Evolutionary conservation across 2,888 invertebrate species (phyloP), one percentile per base, ranked within the genome.

Genomic region (Drosophila rubida): DNA sequence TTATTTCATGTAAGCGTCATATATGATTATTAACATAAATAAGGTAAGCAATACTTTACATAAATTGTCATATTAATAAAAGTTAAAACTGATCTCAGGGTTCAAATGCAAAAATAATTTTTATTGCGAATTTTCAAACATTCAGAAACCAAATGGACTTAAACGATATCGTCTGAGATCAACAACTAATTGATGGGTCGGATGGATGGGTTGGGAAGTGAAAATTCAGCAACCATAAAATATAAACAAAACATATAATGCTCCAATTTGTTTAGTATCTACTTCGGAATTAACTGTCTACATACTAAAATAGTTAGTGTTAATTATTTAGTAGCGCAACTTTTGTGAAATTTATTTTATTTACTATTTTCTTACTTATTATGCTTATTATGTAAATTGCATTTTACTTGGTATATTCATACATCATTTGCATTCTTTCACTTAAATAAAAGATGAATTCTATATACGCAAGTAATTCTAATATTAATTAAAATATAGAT

Each of bases 291-390:
- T 51, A 27, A 25, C n/a, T 51, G 8, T 11, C 25, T 51, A 39
- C 16, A n/a, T 27, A 35, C 14, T 37, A 37, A 14, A 19, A 16
- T 51, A 51, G 37, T 16, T 41, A 39, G 37, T 41, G 16, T 4
- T 51, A 51, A 16, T 50, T 23, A 25, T 5, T 25, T 25, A 6
- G 14, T 37, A 50, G 49, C n/a, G 27, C n/a, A 51, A 27, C 50
- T 51, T 27, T 7, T 14, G 32, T 11, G 11, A 19, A 19, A n/a
- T 30, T 30, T 9, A 9, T 35, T 35, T 37, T 13, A 7, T 13
- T 37, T 37, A 11, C n/a, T 32, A 11, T n/a, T 23, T 50, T n/a
- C n/a, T 50, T 8, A 37, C 25, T 39, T 50, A 25, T 45, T 45
- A 27, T 7, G 25, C 23, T 46, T 11, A 11, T 30, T 46, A 16